Evolutionary conservation across 2,888 invertebrate genomes (phyloP), one percentile per base, ranked within the genome.

Genomic region (Atherix ibis): DNA sequence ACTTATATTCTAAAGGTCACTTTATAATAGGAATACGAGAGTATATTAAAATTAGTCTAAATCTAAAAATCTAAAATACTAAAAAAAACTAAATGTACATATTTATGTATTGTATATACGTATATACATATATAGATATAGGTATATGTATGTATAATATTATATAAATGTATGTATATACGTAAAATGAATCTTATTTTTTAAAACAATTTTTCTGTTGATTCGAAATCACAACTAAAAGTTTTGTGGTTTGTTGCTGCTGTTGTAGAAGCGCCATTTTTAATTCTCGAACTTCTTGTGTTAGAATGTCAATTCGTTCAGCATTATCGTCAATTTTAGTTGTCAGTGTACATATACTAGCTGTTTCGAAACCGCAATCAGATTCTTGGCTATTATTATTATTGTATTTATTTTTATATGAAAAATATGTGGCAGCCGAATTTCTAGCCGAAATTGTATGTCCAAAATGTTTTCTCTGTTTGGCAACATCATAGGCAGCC

Each of bases 401-500:
- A 26, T 49, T 76, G 48, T 70, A 70, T 49, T 73, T 65, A 44
- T 64, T 75, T 48, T 72, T 73, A 45, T 71, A 71, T 1, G 71
- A 70, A 44, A 73, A 67, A 41, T 71, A 71, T 2, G 73, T 71
- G 2, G 70, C 70, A 14, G 69, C 70, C 4, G 71, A 72, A 13
- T 70, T 71, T 43, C 69, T 72, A 0, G 74, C 72, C 4, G 76
- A 74, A 43, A 76, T 70, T 1, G 77, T 76, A 46, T 74, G 71
- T 3, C 73, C 70, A 47, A 73, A 71, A 48, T 74, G 67, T 51
- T 79, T 81, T 27, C 79, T 65, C 60, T 74, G 72, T 50, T 79
- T 80, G 1, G 82, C 84, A 29, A 84, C 76, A 46, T 83, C 80
- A 50, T 83, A 78, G 8, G 84, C 84, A 2, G 78, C 73, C 63